These are phyloP conservation scores for Pachypsylla venusta DNA, from an alignment of 1,140 invertebrate species.

Conservation along the genomic window DNA sequence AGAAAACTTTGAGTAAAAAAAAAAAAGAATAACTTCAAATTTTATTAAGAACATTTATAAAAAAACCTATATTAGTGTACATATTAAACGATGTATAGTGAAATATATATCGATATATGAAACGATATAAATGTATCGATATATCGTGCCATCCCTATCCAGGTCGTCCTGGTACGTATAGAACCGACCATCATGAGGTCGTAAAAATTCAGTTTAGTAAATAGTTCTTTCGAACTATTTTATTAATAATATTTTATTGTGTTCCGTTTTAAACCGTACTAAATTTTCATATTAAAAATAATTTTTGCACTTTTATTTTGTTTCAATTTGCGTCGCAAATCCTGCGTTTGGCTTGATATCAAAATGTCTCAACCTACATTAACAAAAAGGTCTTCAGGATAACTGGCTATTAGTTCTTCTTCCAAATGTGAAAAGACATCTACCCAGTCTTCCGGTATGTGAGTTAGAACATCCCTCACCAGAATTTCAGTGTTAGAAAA, in stretches of 20 bases:
- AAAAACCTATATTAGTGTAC: too few species aligned
- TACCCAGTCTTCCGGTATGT: not conserved
- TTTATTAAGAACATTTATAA: too few species aligned
- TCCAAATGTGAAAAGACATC: not conserved
- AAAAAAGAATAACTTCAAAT: too few species aligned
- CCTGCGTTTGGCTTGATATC: not conserved
- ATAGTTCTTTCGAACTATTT: not conserved
- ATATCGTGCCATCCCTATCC: too few species aligned
- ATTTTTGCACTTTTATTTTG: too few species aligned
- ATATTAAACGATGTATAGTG: too few species aligned
- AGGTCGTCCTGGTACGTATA: too few species aligned
- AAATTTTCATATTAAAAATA: not conserved
- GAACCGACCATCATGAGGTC: not conserved
- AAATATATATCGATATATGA: too few species aligned
- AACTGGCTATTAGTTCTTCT: not conserved
- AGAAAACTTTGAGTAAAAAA: too few species aligned
- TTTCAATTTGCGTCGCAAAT: not conserved
- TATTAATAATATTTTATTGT: not conserved
- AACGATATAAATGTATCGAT: too few species aligned
- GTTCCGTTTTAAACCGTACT: not conserved
- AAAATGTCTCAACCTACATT: not conserved
- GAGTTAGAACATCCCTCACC: not conserved
- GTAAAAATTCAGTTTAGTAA: not conserved
- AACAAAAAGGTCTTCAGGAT: not conserved
- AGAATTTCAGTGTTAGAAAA: not conserved